A percentile compares a stretch with the other conserved stretches of the same genome.
Conservation (phyloP, 2,888 invertebrate genomes). For the Drosophila sordidapex region DNA sequence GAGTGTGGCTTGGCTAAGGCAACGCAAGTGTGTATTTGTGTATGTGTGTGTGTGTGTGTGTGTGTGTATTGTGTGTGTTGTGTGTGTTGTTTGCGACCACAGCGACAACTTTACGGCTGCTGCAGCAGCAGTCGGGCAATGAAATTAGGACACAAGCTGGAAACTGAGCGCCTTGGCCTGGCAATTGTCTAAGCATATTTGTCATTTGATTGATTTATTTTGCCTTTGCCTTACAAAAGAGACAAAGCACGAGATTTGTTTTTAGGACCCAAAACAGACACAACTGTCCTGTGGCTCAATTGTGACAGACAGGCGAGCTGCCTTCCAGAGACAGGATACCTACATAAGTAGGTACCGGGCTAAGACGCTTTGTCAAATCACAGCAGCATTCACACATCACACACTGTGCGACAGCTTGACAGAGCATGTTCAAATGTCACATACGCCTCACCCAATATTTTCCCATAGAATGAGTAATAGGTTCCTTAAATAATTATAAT, state of each 20-base stretch:
- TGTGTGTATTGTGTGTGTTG: constrained; percentile 4
- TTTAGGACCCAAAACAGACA: constrained; percentile 13
- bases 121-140: constrained; percentile 51
- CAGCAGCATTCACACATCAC: constrained; percentile 33
- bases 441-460: constrained; percentile 1
- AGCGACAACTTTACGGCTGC: constrained; percentile 40
- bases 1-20: constrained; percentile 60
- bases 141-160: constrained; percentile 68
- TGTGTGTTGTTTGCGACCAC: constrained; percentile 36
- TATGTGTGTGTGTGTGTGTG: not conserved
- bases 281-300: constrained; percentile 59
- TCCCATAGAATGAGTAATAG: not conserved
- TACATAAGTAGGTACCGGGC: constrained; percentile 18
- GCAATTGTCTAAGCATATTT: constrained; percentile 81
- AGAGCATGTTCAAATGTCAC: not conserved
- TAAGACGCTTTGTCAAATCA: constrained; percentile 62
- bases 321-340: constrained; percentile 13
- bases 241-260: constrained; percentile 34
- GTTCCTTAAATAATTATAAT: not conserved
- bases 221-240: constrained; percentile 62
- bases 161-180: constrained; percentile 48
- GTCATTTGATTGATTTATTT: constrained; percentile 82
- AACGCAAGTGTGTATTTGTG: constrained; percentile 42
- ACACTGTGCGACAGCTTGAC: constrained; percentile 2
- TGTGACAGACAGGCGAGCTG: constrained; percentile 47